phyloP scores from a whole-genome alignment of 2,888 invertebrate species.

The Neoaliturus tenellus region DNA sequence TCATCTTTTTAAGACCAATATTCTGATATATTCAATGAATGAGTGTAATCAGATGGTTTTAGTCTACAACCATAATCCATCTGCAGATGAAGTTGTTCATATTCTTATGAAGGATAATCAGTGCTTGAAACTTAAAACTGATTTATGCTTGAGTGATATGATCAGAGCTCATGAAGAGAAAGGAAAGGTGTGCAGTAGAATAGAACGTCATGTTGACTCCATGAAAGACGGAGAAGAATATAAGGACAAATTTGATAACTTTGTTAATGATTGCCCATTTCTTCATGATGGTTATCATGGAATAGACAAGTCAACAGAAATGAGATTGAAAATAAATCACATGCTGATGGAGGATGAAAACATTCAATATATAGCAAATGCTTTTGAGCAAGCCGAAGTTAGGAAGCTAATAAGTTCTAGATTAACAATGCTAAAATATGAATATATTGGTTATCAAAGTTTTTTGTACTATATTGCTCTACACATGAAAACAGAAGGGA shows the following conservation, averaged over 20 bases:
- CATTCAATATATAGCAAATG: background rate
- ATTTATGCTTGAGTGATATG: background rate
- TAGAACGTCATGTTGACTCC: background rate
- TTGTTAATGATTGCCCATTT: background rate
- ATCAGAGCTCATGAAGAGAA: background rate
- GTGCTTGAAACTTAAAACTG: background rate
- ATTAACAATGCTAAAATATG: background rate
- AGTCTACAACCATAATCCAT: background rate
- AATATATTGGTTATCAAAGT: conserved; percentile 14
- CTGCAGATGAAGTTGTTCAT: background rate
- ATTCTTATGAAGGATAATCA: background rate
- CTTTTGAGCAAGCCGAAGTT: background rate
- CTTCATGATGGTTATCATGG: background rate
- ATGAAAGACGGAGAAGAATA: background rate
- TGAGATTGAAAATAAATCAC: background rate
- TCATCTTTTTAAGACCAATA: background rate
- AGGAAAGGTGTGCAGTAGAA: background rate
- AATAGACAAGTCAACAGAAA: background rate
- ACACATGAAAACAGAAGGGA: background rate
- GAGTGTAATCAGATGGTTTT: background rate
- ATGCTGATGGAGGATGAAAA: background rate
- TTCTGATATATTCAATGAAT: background rate
- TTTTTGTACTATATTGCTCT: background rate
- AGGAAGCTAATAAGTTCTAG: background rate
- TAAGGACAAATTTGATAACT: background rate